phyloP scores from a whole-genome alignment of 2,113 vertebrate genomes.

The Rynchops niger region DNA sequence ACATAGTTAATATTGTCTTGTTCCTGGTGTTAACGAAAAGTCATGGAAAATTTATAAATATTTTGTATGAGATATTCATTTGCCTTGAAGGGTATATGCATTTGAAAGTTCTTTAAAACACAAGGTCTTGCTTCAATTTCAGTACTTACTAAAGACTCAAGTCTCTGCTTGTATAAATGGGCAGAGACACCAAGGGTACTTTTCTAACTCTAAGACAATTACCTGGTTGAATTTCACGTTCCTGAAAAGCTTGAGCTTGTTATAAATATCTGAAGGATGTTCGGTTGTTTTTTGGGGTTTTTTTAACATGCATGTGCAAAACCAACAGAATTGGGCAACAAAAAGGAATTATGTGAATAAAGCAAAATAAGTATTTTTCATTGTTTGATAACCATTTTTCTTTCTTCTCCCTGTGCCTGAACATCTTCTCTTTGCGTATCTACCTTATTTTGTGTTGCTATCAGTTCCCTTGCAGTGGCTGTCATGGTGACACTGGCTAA shows the following conservation, averaged over 20 bases:
- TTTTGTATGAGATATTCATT: not conserved
- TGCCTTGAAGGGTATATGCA: not conserved
- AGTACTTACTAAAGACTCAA: not conserved
- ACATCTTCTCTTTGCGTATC: not conserved
- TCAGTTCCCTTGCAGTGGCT: not conserved
- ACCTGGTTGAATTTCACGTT: not conserved
- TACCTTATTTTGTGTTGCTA: not conserved
- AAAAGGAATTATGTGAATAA: not conserved
- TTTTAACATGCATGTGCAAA: rapidly evolving
- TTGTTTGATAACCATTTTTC: not conserved
- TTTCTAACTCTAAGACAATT: not conserved
- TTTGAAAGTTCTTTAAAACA: not conserved
- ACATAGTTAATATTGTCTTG: not conserved
- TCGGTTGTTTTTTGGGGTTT: not conserved
- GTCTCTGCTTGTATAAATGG: not conserved
- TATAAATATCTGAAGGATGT: not conserved
- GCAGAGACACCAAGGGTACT: not conserved
- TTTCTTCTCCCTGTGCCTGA: not conserved
- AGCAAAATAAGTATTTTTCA: not conserved
- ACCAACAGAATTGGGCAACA: not conserved
- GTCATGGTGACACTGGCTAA: not conserved
- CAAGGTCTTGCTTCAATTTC: not conserved
- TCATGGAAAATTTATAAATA: not conserved
- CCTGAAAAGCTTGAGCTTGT: not conserved
- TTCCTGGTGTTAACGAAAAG: not conserved